These are phyloP conservation scores for Lapara coniferarum DNA, from an alignment of 2,888 invertebrate genomes.

Conservation along the genomic window DNA sequence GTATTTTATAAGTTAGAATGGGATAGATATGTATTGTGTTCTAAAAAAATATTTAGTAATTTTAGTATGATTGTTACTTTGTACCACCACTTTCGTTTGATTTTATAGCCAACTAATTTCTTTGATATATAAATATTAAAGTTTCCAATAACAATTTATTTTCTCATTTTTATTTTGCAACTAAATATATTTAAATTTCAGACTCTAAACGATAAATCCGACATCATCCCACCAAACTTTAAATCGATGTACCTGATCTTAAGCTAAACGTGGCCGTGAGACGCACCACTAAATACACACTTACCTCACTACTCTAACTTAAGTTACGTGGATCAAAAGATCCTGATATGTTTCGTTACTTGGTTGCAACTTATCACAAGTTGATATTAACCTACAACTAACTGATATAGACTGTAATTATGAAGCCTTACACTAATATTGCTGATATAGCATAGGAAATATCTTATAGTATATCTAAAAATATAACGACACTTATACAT, in stretches of 20 bases:
- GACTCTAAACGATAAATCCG: slow-evolving; percentile 3
- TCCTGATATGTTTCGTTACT: slow-evolving; percentile 89
- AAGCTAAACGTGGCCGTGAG: slow-evolving; percentile 29
- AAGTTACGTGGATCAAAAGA: slow-evolving; percentile 85
- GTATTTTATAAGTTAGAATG: no score
- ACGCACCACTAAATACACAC: slow-evolving; percentile 51
- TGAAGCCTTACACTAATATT: slow-evolving; percentile 70
- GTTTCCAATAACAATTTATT: no score
- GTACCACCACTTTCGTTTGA: neutral
- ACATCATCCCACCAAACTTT: slow-evolving; percentile 36
- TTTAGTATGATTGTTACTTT: neutral
- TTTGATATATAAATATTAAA: no score
- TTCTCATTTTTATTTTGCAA: neutral
- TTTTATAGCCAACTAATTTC: no score
- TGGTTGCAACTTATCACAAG: slow-evolving; percentile 86
- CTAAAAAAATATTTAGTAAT: no score
- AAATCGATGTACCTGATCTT: slow-evolving; percentile 22
- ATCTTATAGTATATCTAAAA: slow-evolving; percentile 30
- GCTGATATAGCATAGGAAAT: slow-evolving; percentile 49
- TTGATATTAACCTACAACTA: slow-evolving; percentile 64
- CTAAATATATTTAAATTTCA: neutral
- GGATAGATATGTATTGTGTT: no score
- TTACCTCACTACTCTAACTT: slow-evolving; percentile 50
- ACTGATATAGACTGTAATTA: slow-evolving; percentile 73
- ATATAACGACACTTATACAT: slow-evolving; percentile 25